Base-by-base conservation (phyloP, 2,888 invertebrate species). In the Leucophenga maculata region DNA sequence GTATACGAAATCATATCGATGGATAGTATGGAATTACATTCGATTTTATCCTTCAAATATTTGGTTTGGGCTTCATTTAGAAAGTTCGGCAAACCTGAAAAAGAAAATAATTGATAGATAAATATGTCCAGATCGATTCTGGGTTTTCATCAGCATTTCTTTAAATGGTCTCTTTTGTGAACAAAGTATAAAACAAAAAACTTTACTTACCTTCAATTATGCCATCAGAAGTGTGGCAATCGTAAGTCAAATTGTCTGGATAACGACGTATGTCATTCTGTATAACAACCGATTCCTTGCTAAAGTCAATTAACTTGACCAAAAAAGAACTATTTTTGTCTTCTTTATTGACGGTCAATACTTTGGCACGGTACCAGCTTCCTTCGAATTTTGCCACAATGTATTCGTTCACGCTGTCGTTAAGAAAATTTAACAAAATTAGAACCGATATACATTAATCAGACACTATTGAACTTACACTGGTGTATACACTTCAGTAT, bases 361-460 rank as follows among this genome's bases (percentile, higher is more conserved):
- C 60, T 44, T 62, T 62, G 0, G 44, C 39, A 16, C 60, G 60
- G 20, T 13, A 44, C 60, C 60, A 62, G 13, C 18, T 44, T 18
- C 18, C 20, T 16, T 44, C 44, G 18, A 16, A 44, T 20, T 62
- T 62, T 14, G 44, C 60, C 39, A 62, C 13, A 18, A 62, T 44
- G 18, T 62, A 62, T 62, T 62, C 60, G 3, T 44, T 8, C 18
- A 44, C 9, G 20, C 60, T 62, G 60, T 4, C 2, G 26, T 26
- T 2, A 26, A 26, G 4, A 26, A 26, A 26, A 26, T 26, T 26
- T 3, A 26, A 26, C 26, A 3, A 26, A 26, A 26, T 26, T 4
- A 26, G 2, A 26, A 26, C 4, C 2, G 3, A 26, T 4, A 26
- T 26, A 26, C 4, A 4, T 26, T 3, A 3, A 26, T 26, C 4